Evolutionary conservation across 2,888 invertebrate species (phyloP).

Genomic region (Pseudococcus longispinus): DNA sequence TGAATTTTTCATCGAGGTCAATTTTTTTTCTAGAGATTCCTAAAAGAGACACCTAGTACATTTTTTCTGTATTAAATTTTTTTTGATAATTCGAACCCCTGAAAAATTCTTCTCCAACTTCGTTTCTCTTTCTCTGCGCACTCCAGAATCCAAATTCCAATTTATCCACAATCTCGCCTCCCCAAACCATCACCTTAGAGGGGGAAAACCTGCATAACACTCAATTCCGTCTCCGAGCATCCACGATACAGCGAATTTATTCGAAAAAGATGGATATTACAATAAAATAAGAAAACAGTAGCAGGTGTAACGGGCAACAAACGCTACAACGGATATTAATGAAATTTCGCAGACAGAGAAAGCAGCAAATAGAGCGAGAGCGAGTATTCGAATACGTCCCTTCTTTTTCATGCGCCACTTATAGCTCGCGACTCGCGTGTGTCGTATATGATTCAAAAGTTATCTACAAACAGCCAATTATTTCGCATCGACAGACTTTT

Average conservation of each 20-base stretch:
- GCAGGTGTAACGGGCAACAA: constrained; percentile 50
- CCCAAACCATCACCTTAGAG: too few species aligned
- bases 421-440: background rate
- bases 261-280: constrained; percentile 34
- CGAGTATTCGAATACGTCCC: background rate
- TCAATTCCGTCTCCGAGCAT: background rate
- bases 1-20: too few species aligned
- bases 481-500: constrained; percentile 51
- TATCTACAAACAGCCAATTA: constrained; percentile 54
- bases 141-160: too few species aligned
- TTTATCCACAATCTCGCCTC: too few species aligned
- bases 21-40: too few species aligned
- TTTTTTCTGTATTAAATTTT: too few species aligned
- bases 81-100: too few species aligned
- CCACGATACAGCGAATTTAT: background rate
- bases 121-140: too few species aligned
- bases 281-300: constrained; percentile 31
- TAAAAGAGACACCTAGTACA: too few species aligned
- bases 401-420: constrained; percentile 14
- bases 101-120: too few species aligned
- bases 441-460: constrained; percentile 26
- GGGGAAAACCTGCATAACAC: background rate
- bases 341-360: constrained; percentile 31
- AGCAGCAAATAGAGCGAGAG: background rate
- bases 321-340: constrained; percentile 46